Evolutionary conservation across 1,140 invertebrate species (phyloP).

Genomic region (Caenorhabditis briggsae): DNA sequence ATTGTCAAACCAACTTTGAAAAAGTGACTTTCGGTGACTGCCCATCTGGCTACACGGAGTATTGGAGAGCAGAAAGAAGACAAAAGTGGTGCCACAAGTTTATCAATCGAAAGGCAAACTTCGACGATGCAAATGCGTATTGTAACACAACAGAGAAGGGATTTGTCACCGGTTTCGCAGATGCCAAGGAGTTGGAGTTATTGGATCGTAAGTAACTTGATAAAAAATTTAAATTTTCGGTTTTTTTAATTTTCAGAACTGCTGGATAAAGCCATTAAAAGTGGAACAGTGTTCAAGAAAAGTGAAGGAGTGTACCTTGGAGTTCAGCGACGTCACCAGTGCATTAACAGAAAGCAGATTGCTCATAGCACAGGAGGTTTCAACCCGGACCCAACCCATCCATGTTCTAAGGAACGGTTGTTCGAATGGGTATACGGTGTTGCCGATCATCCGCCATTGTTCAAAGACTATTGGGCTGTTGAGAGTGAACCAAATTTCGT

Average conservation of each 20-base stretch:
- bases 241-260: too few relatives aligned
- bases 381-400: not conserved
- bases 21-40: not conserved
- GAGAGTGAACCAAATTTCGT: not conserved
- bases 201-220: not conserved
- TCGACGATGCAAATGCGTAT: not conserved
- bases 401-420: not conserved
- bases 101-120: not conserved
- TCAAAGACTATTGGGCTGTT: not conserved
- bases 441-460: not conserved
- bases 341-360: too few relatives aligned
- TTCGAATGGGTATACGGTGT: constrained; percentile 7
- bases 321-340: too few relatives aligned
- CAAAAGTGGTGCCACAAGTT: not conserved
- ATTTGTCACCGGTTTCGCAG: not conserved
- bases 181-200: not conserved
- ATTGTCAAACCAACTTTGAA: not conserved
- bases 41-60: not conserved
- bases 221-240: too few relatives aligned
- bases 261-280: too few relatives aligned
- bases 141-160: not conserved
- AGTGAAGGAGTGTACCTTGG: too few relatives aligned
- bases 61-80: not conserved
- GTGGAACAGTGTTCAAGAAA: too few relatives aligned
- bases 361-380: not conserved